Evolutionary conservation across 2,888 invertebrate genomes (phyloP).

Genomic region (Seladonia tumulorum): DNA sequence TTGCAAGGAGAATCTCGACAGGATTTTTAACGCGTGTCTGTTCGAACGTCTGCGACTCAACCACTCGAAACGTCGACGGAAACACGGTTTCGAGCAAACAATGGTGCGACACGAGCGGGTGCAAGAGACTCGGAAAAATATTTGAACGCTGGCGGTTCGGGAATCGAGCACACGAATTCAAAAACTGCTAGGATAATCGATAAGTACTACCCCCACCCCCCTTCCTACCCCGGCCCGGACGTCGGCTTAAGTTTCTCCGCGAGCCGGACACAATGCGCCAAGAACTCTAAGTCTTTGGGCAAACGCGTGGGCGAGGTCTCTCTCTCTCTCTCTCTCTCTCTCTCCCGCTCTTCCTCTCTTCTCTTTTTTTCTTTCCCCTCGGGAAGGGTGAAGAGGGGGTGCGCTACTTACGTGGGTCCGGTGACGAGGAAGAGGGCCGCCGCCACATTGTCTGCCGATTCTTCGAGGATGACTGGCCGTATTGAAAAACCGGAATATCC

Average conservation of each 20-base stretch:
- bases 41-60: neutral
- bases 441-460: constrained; percentile 83
- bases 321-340: constrained; percentile 15
- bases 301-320: constrained; percentile 52
- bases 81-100: constrained; percentile 16
- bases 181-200: constrained; percentile 57
- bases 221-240: neutral
- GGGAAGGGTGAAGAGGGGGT: constrained; percentile 65
- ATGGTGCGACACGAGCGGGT: neutral
- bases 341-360: neutral
- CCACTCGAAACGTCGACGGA: constrained; percentile 6
- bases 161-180: constrained; percentile 46
- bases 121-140: constrained; percentile 22
- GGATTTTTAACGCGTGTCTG: neutral
- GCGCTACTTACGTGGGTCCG: constrained; percentile 72
- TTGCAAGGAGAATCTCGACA: neutral
- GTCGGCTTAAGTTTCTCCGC: constrained; percentile 58
- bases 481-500: constrained; percentile 77
- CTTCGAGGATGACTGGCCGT: constrained; percentile 82
- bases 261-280: constrained; percentile 39
- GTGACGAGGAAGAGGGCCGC: constrained; percentile 65
- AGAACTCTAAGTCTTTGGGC: constrained; percentile 50
- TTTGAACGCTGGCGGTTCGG: constrained; percentile 26
- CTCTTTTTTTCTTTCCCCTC: neutral
- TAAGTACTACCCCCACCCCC: constrained; percentile 31